A percentile compares a stretch with the other conserved stretches of the same genome.
phyloP scores from a whole-genome alignment of 2,888 invertebrate species.

The Drosophila aldrichi region DNA sequence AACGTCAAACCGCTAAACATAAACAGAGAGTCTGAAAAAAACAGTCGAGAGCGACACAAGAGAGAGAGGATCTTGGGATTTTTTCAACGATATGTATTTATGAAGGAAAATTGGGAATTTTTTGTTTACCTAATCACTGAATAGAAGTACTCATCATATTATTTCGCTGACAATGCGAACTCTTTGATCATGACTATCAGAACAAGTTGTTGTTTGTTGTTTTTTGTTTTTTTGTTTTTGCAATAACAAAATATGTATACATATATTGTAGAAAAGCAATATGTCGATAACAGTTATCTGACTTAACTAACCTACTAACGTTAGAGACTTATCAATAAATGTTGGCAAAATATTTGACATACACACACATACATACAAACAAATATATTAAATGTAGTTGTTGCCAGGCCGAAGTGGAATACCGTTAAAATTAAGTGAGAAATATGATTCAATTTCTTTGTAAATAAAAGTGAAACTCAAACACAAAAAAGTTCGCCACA shows the following conservation, averaged over 20 bases:
- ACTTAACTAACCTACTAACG: constrained; percentile 52
- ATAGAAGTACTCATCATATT: constrained; percentile 35
- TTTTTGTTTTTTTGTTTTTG: constrained; percentile 10
- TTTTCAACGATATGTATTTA: neutral
- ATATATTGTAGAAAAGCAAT: constrained; percentile 13
- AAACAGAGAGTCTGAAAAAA: neutral
- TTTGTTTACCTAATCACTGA: neutral
- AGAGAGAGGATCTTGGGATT: neutral
- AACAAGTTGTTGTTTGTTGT: constrained; percentile 25
- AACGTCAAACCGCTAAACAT: constrained; percentile 11
- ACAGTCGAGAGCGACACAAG: neutral
- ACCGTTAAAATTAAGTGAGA: constrained; percentile 13
- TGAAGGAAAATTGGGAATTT: constrained; percentile 31
- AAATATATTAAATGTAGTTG: constrained; percentile 16
- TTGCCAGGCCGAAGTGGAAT: constrained; percentile 31
- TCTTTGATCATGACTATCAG: constrained; percentile 38
- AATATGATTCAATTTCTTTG: constrained; percentile 54
- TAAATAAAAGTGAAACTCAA: constrained; percentile 69
- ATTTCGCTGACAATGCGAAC: constrained; percentile 21
- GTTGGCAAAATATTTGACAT: constrained; percentile 11
- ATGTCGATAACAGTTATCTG: constrained; percentile 67
- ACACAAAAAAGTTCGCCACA: neutral
- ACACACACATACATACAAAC: neutral
- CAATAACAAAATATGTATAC: constrained; percentile 6
- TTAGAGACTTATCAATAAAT: constrained; percentile 29